Evolutionary conservation across 2,797 vertebrate species (phyloP), one percentile per base, ranked within the genome.

Genomic region (Anabas testudineus): DNA sequence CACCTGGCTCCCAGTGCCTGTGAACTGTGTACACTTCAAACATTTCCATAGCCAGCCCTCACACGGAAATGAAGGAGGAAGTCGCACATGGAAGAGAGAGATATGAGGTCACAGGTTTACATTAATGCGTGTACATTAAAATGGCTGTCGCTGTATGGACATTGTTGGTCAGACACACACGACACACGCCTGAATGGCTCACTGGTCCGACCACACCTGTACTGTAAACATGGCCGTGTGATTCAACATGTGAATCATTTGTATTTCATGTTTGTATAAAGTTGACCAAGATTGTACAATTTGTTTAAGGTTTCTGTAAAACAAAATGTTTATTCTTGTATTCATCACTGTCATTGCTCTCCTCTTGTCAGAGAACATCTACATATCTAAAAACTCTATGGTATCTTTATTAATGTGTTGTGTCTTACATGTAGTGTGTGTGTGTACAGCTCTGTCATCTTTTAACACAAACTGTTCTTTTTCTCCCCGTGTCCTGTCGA

Each of bases 11-110:
- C 76, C 86, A 80, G 76, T 51, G 72, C 82, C 77, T 59, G 58
- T 69, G 78, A 86, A 84, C 83, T 93, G 90, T 94, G 92, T 91
- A 92, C 90, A 93, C 90, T 94, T 83, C 85, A 93, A 92, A 93
- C 88, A 93, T 94, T 94, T 94, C 91, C 92, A 92, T 91, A 92
- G 89, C 54, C 76, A 13, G 81, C 65, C 36, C 71, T 65, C 67
- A 91, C 70, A 83, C 86, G 76, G 90, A 94, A 91, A 88, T 74
- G 26, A 80, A 90, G 74, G 72, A 88, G 93, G 91, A 94, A 93
- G 90, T 87, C 10, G 60, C 46, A 59, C 54, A 72, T 67, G 58
- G 62, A 61, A 60, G 60, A 77, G 70, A 73, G 39, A 51, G 34
- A 28, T 61, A 72, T 34, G 54, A 63, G 39, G 21, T 41, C 37